Conservation (phyloP, 2,888 invertebrate genomes). For the Oligia strigilis region DNA sequence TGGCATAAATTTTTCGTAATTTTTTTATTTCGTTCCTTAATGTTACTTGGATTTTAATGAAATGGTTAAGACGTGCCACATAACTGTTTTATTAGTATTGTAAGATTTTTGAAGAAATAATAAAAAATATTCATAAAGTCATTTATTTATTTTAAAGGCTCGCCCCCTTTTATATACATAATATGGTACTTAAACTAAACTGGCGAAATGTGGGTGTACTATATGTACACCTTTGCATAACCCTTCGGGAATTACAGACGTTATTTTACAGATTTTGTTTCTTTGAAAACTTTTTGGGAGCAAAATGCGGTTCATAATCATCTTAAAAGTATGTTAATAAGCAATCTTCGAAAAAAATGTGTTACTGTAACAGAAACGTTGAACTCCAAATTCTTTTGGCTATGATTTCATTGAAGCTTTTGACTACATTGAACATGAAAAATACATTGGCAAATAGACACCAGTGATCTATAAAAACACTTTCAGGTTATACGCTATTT, state of each 20-base stretch:
- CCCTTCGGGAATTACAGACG: too few species aligned
- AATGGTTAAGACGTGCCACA: background rate
- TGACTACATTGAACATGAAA: constrained; percentile 1
- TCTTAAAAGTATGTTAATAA: background rate
- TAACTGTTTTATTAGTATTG: background rate
- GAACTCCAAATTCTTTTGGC: background rate
- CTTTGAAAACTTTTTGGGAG: too few species aligned
- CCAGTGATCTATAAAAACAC: background rate
- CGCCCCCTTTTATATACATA: background rate
- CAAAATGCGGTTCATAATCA: background rate
- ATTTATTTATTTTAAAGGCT: background rate
- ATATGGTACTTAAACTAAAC: background rate
- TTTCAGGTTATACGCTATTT: background rate
- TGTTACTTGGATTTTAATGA: background rate
- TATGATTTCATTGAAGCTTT: constrained; percentile 5
- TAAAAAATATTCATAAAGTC: background rate
- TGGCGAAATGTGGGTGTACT: background rate
- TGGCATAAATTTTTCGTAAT: background rate
- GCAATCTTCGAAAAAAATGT: background rate
- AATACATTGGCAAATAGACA: background rate
- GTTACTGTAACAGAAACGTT: background rate
- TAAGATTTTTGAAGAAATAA: constrained; percentile 3
- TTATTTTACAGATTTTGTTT: too few species aligned
- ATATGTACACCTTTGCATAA: background rate
- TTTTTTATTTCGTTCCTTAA: background rate